Conservation (phyloP, 1,140 invertebrate genomes). For the Aleiodes sp. region DNA sequence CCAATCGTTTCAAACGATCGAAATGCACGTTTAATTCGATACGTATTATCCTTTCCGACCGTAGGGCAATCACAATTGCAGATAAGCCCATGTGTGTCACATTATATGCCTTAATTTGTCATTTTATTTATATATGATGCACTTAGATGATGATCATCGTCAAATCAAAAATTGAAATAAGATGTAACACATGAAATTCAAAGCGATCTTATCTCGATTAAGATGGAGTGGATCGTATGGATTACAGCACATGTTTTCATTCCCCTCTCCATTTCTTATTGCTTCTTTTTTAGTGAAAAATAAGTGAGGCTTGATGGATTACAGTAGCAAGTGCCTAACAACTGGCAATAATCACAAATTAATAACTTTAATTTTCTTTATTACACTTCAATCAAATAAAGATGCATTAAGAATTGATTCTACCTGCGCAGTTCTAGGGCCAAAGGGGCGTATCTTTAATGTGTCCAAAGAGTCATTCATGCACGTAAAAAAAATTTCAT, state of each 20-base stretch:
- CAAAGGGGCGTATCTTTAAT: too few relatives aligned
- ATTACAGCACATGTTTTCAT: not conserved
- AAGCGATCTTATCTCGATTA: not conserved
- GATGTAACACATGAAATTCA: not conserved
- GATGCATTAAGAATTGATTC: too few relatives aligned
- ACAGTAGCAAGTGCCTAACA: not conserved
- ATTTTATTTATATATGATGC: not conserved
- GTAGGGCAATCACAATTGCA: slow-evolving; percentile 8
- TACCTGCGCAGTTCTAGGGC: too few relatives aligned
- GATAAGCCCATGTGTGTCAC: not conserved
- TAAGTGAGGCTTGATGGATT: not conserved
- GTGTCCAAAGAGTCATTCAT: too few relatives aligned
- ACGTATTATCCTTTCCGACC: not conserved
- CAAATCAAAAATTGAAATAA: not conserved
- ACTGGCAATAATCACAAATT: slow-evolving; percentile 14
- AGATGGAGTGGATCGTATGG: not conserved
- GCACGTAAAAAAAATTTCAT: too few relatives aligned
- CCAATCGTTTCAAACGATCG: not conserved
- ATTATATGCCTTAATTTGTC: not conserved
- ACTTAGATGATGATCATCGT: not conserved
- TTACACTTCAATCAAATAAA: not conserved
- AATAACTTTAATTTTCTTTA: not conserved
- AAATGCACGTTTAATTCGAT: not conserved
- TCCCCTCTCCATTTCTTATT: not conserved
- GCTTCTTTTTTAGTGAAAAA: too few relatives aligned